Percentiles rank a stretch among this genome's conserved stretches.
Evolutionary conservation across 2,113 vertebrate genomes (phyloP).

Genomic region (Manacus vitellinus): DNA sequence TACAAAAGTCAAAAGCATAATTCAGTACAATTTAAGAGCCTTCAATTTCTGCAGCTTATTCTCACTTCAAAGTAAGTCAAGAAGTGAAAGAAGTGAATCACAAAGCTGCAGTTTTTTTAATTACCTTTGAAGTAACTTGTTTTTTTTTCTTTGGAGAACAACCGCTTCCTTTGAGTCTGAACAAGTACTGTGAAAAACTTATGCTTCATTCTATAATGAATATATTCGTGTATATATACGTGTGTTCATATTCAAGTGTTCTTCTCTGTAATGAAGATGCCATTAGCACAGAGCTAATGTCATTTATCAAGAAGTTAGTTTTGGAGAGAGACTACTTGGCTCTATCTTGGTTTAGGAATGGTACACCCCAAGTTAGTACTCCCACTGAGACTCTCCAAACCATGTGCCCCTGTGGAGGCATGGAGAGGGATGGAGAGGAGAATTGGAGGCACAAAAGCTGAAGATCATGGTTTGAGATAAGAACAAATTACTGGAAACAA

Average conservation of each 20-base stretch:
- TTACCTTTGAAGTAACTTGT: background rate
- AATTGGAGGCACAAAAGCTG: background rate
- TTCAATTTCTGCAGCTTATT: constrained; percentile 4
- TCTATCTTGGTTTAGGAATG: background rate
- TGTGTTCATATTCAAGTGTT: background rate
- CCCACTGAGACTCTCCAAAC: background rate
- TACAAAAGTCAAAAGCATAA: background rate
- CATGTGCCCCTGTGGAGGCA: background rate
- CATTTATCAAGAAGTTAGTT: background rate
- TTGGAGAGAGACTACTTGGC: background rate
- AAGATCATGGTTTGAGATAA: background rate
- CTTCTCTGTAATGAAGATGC: background rate
- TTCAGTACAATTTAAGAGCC: background rate
- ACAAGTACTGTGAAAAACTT: background rate
- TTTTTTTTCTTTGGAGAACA: background rate
- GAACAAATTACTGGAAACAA: background rate
- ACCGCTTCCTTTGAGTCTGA: background rate
- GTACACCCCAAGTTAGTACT: background rate
- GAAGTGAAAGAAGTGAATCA: background rate
- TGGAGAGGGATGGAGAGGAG: background rate
- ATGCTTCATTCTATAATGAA: background rate
- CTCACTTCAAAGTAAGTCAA: background rate
- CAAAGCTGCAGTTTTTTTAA: background rate
- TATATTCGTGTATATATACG: accelerated
- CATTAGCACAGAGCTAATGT: background rate